Conservation (phyloP, 35 echinoderm and acorn worm genomes). For the Ophiothrix spiculata region DNA sequence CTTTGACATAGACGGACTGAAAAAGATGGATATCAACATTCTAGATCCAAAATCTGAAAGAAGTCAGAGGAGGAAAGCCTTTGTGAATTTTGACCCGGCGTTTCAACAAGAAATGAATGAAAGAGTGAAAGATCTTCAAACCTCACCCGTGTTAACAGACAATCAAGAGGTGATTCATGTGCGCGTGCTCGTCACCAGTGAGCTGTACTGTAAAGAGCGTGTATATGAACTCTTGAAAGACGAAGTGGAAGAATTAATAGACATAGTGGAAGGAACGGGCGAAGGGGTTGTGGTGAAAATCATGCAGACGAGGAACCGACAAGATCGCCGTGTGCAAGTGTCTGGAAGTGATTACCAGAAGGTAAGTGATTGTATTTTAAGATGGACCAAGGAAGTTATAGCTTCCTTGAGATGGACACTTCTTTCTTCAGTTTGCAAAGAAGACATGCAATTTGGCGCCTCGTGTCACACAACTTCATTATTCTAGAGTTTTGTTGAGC, state of each 20-base stretch:
- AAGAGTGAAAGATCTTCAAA: background rate
- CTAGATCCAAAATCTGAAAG: background rate
- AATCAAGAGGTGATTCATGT: background rate
- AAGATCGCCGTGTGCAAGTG: background rate
- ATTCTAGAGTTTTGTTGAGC: no score
- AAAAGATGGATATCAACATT: background rate
- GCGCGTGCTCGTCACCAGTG: background rate
- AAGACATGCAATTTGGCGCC: no score
- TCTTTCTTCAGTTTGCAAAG: no score
- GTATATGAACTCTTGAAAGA: background rate
- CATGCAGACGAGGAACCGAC: background rate
- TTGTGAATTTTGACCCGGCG: background rate
- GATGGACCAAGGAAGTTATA: no score
- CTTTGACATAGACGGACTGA: background rate
- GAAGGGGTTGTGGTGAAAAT: background rate
- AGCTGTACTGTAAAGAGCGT: background rate
- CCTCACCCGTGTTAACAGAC: background rate
- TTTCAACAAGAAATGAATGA: background rate
- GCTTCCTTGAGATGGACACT: no score
- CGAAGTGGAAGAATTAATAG: background rate
- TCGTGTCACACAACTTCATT: no score
- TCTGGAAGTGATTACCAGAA: background rate
- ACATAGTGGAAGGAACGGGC: background rate
- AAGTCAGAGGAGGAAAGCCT: background rate
- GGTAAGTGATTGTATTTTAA: no score